Evolutionary conservation across 2,888 invertebrate species (phyloP).

Genomic region (Drosophila austrosaltans): DNA sequence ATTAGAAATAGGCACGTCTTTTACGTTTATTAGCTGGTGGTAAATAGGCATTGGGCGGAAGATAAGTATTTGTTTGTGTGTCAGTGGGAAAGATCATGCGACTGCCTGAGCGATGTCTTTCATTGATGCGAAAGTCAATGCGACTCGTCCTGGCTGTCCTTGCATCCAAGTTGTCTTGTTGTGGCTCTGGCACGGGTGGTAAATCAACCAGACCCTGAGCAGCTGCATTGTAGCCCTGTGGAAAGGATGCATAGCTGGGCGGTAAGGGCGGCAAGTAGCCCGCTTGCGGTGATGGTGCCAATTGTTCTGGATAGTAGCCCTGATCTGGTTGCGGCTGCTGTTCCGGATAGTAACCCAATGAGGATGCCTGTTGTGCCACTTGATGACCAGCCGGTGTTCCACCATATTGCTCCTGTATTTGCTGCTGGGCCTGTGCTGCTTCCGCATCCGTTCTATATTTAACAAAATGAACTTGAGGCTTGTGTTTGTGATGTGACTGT

Average conservation of each 20-base stretch:
- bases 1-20: slow-evolving; percentile 45
- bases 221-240: slow-evolving; percentile 35
- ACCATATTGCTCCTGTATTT: slow-evolving; percentile 72
- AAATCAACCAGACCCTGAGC: slow-evolving; percentile 46
- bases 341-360: slow-evolving; percentile 50
- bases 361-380: slow-evolving; percentile 28
- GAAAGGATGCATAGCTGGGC: slow-evolving; percentile 43
- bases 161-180: slow-evolving; percentile 62
- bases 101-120: slow-evolving; percentile 48
- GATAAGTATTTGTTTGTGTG: background rate
- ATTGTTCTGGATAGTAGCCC: slow-evolving; percentile 24
- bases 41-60: slow-evolving; percentile 33
- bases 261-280: slow-evolving; percentile 38
- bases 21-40: slow-evolving; percentile 42
- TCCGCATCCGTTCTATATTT: slow-evolving; percentile 78
- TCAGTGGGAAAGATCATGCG: slow-evolving; percentile 63
- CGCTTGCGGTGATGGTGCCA: slow-evolving; percentile 10
- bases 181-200: slow-evolving; percentile 55
- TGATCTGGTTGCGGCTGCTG: slow-evolving; percentile 41
- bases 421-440: slow-evolving; percentile 69
- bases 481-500: slow-evolving; percentile 56
- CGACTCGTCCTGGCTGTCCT: slow-evolving; percentile 48
- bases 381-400: slow-evolving; percentile 18
- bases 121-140: slow-evolving; percentile 58
- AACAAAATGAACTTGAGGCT: slow-evolving; percentile 74